Percentiles rank a stretch among this genome's conserved stretches.
These are phyloP conservation scores for Phaethon lepturus DNA, from an alignment of 2,113 vertebrate species.

Conservation along the genomic window DNA sequence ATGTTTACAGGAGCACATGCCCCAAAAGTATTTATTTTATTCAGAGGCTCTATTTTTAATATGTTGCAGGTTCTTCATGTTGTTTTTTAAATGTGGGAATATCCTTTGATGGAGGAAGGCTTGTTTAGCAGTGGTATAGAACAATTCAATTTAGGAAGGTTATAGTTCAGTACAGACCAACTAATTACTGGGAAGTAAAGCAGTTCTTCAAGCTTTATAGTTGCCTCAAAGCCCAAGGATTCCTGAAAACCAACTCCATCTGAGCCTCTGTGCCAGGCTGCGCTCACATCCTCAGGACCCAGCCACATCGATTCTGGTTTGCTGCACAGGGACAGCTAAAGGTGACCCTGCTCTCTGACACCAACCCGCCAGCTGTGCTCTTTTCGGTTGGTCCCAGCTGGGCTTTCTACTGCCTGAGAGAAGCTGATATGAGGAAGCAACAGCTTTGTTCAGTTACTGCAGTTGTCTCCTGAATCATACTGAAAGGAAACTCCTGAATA, in stretches of 20 bases:
- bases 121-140: not conserved
- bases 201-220: not conserved
- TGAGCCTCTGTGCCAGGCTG: not conserved
- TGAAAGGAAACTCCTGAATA: not conserved
- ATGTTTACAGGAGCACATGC: not conserved
- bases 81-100: not conserved
- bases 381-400: not conserved
- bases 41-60: not conserved
- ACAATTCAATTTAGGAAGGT: not conserved
- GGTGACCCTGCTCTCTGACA: not conserved
- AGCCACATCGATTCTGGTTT: not conserved
- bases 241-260: not conserved
- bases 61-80: not conserved
- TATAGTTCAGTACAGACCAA: not conserved
- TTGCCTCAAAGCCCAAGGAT: not conserved
- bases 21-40: not conserved
- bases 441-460: conserved; percentile 1
- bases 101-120: not conserved
- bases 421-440: not conserved
- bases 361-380: not conserved
- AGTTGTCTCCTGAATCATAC: conserved; percentile 8
- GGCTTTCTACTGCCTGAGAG: not conserved
- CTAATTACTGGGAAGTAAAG: not conserved
- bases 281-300: not conserved
- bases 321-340: not conserved